Evolutionary conservation across 2,888 invertebrate genomes (phyloP), one percentile per base, ranked within the genome.

Genomic region (Bembecia ichneumoniformis): DNA sequence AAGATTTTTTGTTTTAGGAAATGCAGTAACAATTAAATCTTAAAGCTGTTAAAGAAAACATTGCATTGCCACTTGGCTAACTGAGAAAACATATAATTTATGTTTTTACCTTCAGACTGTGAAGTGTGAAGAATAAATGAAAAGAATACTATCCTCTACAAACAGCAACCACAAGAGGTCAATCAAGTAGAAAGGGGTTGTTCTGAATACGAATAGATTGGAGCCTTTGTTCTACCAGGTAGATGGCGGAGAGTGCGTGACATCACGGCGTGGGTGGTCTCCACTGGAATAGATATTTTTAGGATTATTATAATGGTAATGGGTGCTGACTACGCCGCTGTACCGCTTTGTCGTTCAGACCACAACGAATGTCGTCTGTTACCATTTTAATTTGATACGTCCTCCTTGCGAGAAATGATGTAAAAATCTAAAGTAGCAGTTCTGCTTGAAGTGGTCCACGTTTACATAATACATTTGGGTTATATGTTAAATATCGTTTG

Each of bases 241-340:
- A 77, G 71, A 59, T 68, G 72, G 74, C 71, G 75, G 74, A 82
- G 82, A 77, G 60, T 68, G 65, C 83, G 80, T 77, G 81, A 70
- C 66, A 67, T 56, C 63, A 55, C 66, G 51, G 54, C 71, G 52
- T 84, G 87, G 87, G 87, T 87, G 87, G 87, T 83, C 87, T 64
- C 55, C 74, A 82, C 80, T 28, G 74, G 77, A 80, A 80, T 71
- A 78, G 77, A 80, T 74, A 82, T 81, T 80, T 44, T 81, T 79
- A 72, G 76, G 68, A 74, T 77, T 68, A 86, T 87, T 87, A 79
- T 84, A 69, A 87, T 87, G 83, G 74, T 74, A 86, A 87, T 87
- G 65, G 59, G 71, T 62, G 64, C 72, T 65, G 74, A 66, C 64
- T 71, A 72, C 63, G 63, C 69, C 67, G 64, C 71, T 64, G 71